Percentiles rank a stretch among this genome's conserved stretches.
phyloP scores from a whole-genome alignment of 2,888 invertebrate genomes.

The Pemphredon lugubris region DNA sequence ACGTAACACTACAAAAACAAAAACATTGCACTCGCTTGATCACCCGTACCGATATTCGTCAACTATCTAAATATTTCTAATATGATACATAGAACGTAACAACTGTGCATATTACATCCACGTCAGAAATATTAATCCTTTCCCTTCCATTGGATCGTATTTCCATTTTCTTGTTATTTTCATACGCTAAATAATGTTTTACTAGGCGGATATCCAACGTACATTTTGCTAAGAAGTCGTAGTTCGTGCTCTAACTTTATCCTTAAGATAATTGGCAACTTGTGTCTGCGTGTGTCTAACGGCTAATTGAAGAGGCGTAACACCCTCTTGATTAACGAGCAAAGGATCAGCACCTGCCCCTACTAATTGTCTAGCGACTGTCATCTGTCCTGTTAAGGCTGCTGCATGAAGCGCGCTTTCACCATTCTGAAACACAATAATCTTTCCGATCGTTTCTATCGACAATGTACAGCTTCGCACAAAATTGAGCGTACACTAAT shows the following conservation, averaged over 20 bases:
- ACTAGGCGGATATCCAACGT: slow-evolving; percentile 5
- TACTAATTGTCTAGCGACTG: slow-evolving; percentile 89
- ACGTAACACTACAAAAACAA: slow-evolving; percentile 22
- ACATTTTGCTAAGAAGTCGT: slow-evolving; percentile 65
- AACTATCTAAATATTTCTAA: slow-evolving; percentile 27
- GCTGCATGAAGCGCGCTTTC: slow-evolving; percentile 96
- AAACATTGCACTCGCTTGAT: slow-evolving; percentile 34
- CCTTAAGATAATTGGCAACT: slow-evolving; percentile 83
- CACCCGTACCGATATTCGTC: background rate
- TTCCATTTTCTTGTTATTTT: background rate
- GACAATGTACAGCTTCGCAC: background rate
- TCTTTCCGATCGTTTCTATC: background rate
- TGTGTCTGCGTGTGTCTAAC: slow-evolving; percentile 82
- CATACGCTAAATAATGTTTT: slow-evolving; percentile 16
- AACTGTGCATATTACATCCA: slow-evolving; percentile 35
- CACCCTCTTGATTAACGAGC: slow-evolving; percentile 88
- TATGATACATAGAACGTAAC: slow-evolving; percentile 20
- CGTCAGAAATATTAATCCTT: slow-evolving; percentile 51
- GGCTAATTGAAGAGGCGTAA: slow-evolving; percentile 87
- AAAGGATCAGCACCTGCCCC: slow-evolving; percentile 87
- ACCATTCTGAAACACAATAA: slow-evolving; percentile 87
- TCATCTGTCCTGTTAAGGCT: slow-evolving; percentile 92
- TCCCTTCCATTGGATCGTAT: slow-evolving; percentile 14
- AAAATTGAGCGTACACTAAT: no score
- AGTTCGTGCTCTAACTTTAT: slow-evolving; percentile 77